Base-by-base conservation (phyloP, 53 echinoderm and acorn worm genomes). In the Antedon mediterranea region DNA sequence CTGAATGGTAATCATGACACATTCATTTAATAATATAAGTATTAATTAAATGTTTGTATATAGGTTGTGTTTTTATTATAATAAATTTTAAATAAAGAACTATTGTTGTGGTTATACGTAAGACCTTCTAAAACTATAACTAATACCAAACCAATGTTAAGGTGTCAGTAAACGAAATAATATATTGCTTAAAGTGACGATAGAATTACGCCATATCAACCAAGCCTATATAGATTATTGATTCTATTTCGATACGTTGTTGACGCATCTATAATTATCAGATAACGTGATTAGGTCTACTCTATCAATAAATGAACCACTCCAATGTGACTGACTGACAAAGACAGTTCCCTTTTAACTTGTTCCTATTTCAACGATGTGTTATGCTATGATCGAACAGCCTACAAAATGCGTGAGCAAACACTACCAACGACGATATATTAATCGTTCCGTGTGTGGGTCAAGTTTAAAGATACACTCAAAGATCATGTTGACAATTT, bases 401-500 rank as follows among this genome's bases (percentile, higher is more conserved):
- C 20, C 41, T 57, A 57, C 9, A 57, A 57, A 57, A 57, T 57
- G 23, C 57, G 57, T 57, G 57, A 57, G 57, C 57, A 57, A 57
- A 57, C 57, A 57, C 57, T 57, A 57, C 2, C 23, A 26, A 18
- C 1, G 20, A 18, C 1, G 20, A 6, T 6, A 57, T 37, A 37
- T 4, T 37, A 11, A 37, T 8, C 57, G 23, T 3, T 57, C 57
- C 11, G 23, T 15, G 57, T 26, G 23, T 57, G 57, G 57, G 57
- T 57, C 57, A 57, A 57, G 57, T 57, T 57, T 57, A 57, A 57
- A 57, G 57, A 57, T 57, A 57, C 57, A 57, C 57, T 57, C 57
- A 57, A 57, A 57, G 7, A 57, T 57, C 1, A 57, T 57, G 57
- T 57, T 57, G 57, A 57, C 57, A 8, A 57, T 57, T 57, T 57